Conservation (phyloP, 2,113 vertebrate species). For the Pachypanchax playfairii region DNA sequence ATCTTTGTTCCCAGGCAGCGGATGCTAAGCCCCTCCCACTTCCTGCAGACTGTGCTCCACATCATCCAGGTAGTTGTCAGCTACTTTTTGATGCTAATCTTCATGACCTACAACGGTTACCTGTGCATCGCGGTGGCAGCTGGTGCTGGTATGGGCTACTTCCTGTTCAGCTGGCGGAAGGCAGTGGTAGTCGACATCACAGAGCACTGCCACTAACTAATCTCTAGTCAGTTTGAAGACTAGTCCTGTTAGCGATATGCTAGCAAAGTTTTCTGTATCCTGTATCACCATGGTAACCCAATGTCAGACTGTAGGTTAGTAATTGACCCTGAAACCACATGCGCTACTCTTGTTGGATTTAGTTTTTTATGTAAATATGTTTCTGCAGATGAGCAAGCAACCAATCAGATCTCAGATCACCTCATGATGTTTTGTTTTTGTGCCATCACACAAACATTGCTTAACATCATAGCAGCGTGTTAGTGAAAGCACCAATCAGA, state of each 20-base stretch:
- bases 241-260: constrained; percentile 4
- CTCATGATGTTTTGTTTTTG: constrained; percentile 4
- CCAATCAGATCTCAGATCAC: constrained; percentile 38
- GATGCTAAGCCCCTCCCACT: constrained; percentile 92
- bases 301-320: constrained; percentile 7
- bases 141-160: constrained; percentile 92
- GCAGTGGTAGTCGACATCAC: constrained; percentile 98
- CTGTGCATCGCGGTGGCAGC: constrained; percentile 93
- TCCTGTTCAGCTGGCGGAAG: constrained; percentile 98
- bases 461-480: constrained; percentile 7
- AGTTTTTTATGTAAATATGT: not conserved
- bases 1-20: constrained; percentile 82
- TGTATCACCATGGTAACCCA: constrained; percentile 20
- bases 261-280: constrained; percentile 3
- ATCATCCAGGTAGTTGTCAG: constrained; percentile 94
- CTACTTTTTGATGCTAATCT: constrained; percentile 98
- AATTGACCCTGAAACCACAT: not conserved
- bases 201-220: constrained; percentile 91
- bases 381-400: not conserved
- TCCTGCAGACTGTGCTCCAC: constrained; percentile 91
- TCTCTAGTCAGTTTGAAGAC: constrained; percentile 7
- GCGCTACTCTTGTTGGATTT: not conserved
- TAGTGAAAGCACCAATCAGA: constrained; percentile 7
- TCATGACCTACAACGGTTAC: constrained; percentile 98
- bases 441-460: constrained; percentile 28